These are phyloP conservation scores for Xyrichtys novacula DNA, from an alignment of 2,797 vertebrate species.

Conservation along the genomic window DNA sequence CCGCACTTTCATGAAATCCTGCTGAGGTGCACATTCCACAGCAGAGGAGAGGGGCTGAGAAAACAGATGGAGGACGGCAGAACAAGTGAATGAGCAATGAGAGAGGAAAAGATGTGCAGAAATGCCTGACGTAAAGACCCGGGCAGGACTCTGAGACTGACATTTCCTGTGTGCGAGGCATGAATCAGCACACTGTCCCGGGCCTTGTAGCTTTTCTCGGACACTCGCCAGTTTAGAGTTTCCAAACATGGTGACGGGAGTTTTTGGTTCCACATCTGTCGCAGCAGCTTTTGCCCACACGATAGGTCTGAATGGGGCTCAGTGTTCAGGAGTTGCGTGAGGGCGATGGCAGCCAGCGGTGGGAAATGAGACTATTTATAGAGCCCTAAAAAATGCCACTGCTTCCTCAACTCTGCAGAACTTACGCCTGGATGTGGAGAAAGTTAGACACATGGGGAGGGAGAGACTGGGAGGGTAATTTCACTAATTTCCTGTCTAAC, in stretches of 20 bases:
- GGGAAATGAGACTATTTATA: slow-evolving; percentile 82
- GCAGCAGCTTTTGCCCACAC: slow-evolving; percentile 40
- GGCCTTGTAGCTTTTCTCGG: slow-evolving; percentile 22
- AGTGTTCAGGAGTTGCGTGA: slow-evolving; percentile 60
- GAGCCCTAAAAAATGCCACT: slow-evolving; percentile 76
- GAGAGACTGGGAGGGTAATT: slow-evolving; percentile 27
- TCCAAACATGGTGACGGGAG: slow-evolving; percentile 46
- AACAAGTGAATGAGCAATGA: slow-evolving; percentile 58
- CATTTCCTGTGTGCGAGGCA: slow-evolving; percentile 67
- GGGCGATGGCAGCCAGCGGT: slow-evolving; percentile 59
- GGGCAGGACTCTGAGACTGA: slow-evolving; percentile 60
- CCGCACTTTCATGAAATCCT: slow-evolving; percentile 73
- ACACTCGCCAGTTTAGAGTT: slow-evolving; percentile 45
- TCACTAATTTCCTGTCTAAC: slow-evolving; percentile 52
- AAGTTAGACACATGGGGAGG: slow-evolving; percentile 3
- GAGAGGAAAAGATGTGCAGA: slow-evolving; percentile 11
- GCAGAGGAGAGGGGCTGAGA: slow-evolving; percentile 36
- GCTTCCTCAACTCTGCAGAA: slow-evolving; percentile 65
- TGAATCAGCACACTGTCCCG: slow-evolving; percentile 62
- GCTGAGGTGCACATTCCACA: slow-evolving; percentile 82
- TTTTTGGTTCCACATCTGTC: slow-evolving; percentile 62
- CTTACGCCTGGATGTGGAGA: slow-evolving; percentile 57
- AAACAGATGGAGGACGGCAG: slow-evolving; percentile 52
- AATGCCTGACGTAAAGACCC: slow-evolving; percentile 10
- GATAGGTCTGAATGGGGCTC: slow-evolving; percentile 61